Conservation (phyloP, 1,140 invertebrate species). For the Meloidogyne floridensis region DNA sequence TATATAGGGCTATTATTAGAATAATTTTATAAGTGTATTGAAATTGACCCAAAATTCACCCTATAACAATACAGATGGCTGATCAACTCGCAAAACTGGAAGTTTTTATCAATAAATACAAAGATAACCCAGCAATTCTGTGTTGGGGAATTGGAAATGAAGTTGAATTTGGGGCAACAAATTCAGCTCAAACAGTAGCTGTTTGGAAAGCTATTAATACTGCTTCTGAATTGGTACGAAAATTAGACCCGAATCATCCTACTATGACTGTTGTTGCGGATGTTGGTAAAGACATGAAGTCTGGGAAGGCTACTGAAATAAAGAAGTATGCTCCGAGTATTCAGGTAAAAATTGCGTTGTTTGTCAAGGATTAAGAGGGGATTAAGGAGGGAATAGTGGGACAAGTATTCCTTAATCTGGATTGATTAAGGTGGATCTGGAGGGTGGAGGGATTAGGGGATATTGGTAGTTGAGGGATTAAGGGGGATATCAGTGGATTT, state of each 20-base stretch:
- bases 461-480: too few relatives aligned
- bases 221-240: neutral
- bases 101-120: neutral
- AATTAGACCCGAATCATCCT: neutral
- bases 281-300: neutral
- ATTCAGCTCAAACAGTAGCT: neutral
- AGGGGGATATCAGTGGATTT: too few relatives aligned
- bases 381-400: too few relatives aligned
- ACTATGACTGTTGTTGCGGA: neutral
- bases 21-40: too few relatives aligned
- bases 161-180: neutral
- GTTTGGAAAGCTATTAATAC: neutral
- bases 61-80: neutral
- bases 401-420: too few relatives aligned
- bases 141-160: conserved; percentile 4
- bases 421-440: too few relatives aligned
- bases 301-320: neutral
- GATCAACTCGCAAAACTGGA: neutral
- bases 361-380: too few relatives aligned
- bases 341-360: neutral
- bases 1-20: too few relatives aligned
- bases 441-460: too few relatives aligned
- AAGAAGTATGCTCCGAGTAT: neutral
- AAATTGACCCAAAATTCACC: neutral
- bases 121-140: neutral